phyloP scores from a whole-genome alignment of 2,888 invertebrate genomes.

The Spatulosminthurus flaviceps region DNA sequence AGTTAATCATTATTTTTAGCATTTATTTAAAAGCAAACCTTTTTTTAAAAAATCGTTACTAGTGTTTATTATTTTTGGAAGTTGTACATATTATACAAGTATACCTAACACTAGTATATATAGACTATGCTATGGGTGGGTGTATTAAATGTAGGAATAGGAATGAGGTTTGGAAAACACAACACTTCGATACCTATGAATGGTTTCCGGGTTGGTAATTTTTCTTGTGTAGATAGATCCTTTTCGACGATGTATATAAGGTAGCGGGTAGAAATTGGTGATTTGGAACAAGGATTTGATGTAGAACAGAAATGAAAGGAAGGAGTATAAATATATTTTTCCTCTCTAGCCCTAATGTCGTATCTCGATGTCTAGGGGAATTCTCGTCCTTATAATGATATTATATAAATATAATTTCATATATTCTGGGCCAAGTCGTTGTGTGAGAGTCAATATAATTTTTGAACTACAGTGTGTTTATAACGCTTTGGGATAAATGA shows the following conservation, averaged over 20 bases:
- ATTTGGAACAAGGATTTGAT: conserved; percentile 43
- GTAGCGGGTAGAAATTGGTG: conserved; percentile 26
- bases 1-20: no score
- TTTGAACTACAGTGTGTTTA: background rate
- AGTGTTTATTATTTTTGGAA: conserved; percentile 22
- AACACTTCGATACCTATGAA: conserved; percentile 24
- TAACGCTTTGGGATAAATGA: conserved; percentile 39
- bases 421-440: conserved; percentile 6
- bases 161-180: conserved; percentile 21
- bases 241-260: no score
- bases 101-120: background rate
- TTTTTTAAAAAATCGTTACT: no score
- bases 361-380: no score
- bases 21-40: no score
- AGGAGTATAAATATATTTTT: conserved; percentile 1
- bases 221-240: background rate
- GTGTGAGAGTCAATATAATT: background rate
- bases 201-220: background rate
- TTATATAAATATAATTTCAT: background rate
- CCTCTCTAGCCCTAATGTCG: background rate
- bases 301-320: conserved; percentile 34
- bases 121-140: background rate
- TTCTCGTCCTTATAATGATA: background rate
- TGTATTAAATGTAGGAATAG: conserved; percentile 18
- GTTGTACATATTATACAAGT: no score